Percentiles rank a stretch among this genome's conserved stretches.
Conservation (phyloP, 2,888 invertebrate genomes). For the Gastrophysa polygoni region DNA sequence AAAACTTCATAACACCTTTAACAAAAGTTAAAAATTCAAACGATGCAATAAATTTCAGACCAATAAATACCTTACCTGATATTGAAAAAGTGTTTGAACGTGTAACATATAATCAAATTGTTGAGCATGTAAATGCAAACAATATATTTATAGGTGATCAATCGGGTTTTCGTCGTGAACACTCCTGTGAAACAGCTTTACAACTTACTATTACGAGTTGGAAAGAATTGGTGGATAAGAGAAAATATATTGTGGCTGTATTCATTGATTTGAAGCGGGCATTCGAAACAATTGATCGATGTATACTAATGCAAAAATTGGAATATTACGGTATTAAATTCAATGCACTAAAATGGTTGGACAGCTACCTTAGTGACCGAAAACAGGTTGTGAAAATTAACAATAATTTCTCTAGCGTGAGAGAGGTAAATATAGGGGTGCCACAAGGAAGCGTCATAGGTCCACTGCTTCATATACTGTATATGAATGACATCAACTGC, state of each 20-base stretch:
- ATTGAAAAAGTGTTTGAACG: conserved; percentile 9
- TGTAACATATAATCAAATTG: not conserved
- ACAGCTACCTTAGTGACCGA: conserved; percentile 8
- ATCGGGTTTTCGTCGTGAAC: conserved; percentile 1
- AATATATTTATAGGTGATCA: conserved; percentile 4
- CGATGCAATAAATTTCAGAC: too few species aligned
- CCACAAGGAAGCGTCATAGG: conserved; percentile 10
- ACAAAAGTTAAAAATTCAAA: too few species aligned
- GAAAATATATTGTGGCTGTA: conserved; percentile 2
- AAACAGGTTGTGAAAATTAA: conserved; percentile 12
- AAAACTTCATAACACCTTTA: not conserved
- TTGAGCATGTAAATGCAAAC: conserved; percentile 3
- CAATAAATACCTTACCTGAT: not conserved
- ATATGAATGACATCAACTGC: conserved; percentile 11
- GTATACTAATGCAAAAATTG: not conserved
- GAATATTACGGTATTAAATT: not conserved
- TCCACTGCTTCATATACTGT: not conserved
- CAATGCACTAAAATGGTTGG: conserved; percentile 2
- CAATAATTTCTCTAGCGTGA: not conserved
- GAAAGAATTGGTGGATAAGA: conserved; percentile 3
- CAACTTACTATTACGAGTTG: not conserved
- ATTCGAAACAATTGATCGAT: not conserved
- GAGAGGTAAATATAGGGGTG: not conserved
- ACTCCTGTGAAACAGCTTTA: conserved; percentile 8
- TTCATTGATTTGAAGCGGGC: not conserved